Percentiles rank a stretch among this genome's conserved stretches.
Conservation (phyloP, 92 coral and sea anemone species). For the Bergia puertoricense region DNA sequence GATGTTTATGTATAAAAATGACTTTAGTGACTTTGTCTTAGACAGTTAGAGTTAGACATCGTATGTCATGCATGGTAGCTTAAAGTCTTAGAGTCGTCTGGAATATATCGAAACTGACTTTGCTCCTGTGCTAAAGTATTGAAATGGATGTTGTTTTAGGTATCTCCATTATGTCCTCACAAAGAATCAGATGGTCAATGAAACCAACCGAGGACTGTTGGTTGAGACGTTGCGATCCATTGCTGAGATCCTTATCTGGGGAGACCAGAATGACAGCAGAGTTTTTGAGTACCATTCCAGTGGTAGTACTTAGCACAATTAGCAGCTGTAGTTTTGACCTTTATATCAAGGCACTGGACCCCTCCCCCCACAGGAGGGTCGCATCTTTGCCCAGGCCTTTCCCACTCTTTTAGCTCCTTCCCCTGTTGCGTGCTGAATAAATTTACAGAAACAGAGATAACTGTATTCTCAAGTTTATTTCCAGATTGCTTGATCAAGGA, state of each 20-base stretch:
- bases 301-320: neutral
- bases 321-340: neutral
- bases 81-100: neutral
- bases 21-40: neutral
- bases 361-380: no score
- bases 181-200: slow-evolving; percentile 90
- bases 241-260: slow-evolving; percentile 99
- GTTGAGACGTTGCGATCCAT: slow-evolving; percentile 98
- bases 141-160: slow-evolving; percentile 50
- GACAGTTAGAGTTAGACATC: neutral
- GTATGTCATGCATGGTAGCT: slow-evolving; percentile 13
- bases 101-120: neutral
- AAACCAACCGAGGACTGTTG: slow-evolving; percentile 88
- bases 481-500: no score
- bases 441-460: no score
- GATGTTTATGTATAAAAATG: no score
- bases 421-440: no score
- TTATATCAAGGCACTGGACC: no score
- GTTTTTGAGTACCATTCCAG: slow-evolving; percentile 87
- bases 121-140: neutral
- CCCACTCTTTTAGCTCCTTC: no score
- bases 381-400: no score
- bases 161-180: slow-evolving; percentile 94
- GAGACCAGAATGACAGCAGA: slow-evolving; percentile 98
- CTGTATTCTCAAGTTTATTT: no score